Base-by-base conservation (phyloP, 2,888 invertebrate genomes). In the Dolichopus griseipennis region DNA sequence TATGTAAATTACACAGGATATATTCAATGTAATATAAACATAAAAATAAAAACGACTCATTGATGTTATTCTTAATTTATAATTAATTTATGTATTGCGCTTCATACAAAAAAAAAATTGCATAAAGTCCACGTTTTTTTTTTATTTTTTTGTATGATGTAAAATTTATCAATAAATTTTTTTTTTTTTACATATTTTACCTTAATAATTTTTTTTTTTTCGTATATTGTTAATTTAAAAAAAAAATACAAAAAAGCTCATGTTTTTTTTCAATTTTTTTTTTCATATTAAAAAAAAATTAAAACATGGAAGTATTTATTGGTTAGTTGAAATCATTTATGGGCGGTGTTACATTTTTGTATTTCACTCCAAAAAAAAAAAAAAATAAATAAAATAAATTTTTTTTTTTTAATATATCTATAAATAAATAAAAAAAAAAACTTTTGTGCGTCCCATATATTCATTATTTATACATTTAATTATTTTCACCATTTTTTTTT, bases 271-370 rank as follows among this genome's bases (percentile, higher is more conserved):
- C 15, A 52, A 52, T 52, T 15, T 52, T 52, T 12, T 52, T 52
- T 52, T 52, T 52, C 18, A 2, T 7, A 52, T n/a, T 18, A 52
- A 52, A 52, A 52, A 52, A 12, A 18, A 27, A 27, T 5, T 6
- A 41, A 41, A 2, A 41, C 12, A 52, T 52, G 52, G 52, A 52
- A 15, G 6, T 15, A n/a, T 12, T 52, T 52, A 52, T 52, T 52
- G 52, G 52, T 52, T 52, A 52, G 52, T 52, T 52, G 15, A 52
- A 52, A 52, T 52, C n/a, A 52, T 52, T 52, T 52, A 52, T 52
- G 52, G 52, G 52, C 52, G 52, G 52, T 52, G 52, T 52, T 52
- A 18, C 52, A 52, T 1, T 52, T 37, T 27, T 27, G 5, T 27
- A n/a, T 27, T 27, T 27, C 27, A 27, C 27, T 27, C 27, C 27